Percentiles rank a stretch among this genome's conserved stretches.
phyloP scores from a whole-genome alignment of 2,113 vertebrate species.

The Pluvianellus socialis region DNA sequence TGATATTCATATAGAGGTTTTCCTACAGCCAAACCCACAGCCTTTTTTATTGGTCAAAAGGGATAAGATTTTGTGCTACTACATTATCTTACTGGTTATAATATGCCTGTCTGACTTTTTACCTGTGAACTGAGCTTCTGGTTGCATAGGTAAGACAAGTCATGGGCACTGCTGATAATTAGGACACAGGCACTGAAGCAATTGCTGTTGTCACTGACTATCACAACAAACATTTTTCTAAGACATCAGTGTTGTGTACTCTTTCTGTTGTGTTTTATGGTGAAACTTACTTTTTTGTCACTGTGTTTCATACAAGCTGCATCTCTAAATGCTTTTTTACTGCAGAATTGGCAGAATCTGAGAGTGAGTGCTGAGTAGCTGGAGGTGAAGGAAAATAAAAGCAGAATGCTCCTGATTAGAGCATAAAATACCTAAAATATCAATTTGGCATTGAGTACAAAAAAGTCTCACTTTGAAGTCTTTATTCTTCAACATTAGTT shows the following conservation, averaged over 20 bases:
- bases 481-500: background rate
- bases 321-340: background rate
- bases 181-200: background rate
- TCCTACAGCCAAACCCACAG: background rate
- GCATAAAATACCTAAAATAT: background rate
- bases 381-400: background rate
- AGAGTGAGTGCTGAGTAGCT: background rate
- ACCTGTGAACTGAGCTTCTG: background rate
- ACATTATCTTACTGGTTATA: background rate
- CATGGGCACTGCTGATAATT: background rate
- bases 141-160: background rate
- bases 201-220: background rate
- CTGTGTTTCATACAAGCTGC: background rate
- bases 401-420: background rate
- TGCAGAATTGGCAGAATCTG: background rate
- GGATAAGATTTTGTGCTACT: background rate
- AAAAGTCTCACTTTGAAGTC: background rate
- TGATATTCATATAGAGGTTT: background rate
- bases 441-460: background rate
- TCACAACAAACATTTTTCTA: background rate
- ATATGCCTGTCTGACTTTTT: background rate
- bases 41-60: background rate
- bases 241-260: background rate
- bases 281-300: background rate
- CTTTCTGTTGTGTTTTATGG: background rate